Base-by-base conservation (phyloP, 2,888 invertebrate species). In the Hypercompe scribonia region DNA sequence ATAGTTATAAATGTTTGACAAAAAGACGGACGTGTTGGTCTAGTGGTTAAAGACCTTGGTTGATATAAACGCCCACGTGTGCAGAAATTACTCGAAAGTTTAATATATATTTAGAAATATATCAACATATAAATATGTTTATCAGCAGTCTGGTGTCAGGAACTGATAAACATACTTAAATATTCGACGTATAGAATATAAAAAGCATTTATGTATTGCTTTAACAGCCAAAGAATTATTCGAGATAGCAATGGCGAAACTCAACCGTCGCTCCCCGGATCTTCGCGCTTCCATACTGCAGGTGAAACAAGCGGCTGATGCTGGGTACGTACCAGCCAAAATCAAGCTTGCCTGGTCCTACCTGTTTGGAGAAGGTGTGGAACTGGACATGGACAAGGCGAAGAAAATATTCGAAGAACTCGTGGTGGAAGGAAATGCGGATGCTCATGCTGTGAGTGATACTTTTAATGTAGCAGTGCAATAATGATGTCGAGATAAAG, bases 331-430 rank as follows among this genome's bases (percentile, higher is more conserved):
- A 0, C 97, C 97, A 68, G 98, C 99, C 0, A 97, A 97, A 90
- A 98, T 98, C 76, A 96, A 98, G 89, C 92, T 99, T 10, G 99
- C 99, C 0, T 99, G 99, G 98, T 98, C 98, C 0, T 96, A 98
- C 84, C 92, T 99, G 11, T 97, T 99, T 85, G 99, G 99, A 0
- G 98, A 96, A 87, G 98, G 97, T 76, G 94, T 98, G 24, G 96
- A 97, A 63, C 97, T 98, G 84, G 97, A 99, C 90, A 95, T 99
- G 75, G 95, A 97, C 15, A 96, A 96, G 72, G 99, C 99, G 0
- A 96, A 96, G 84, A 93, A 96, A 65, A 97, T 97, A 80, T 99
- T 99, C 88, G 96, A 97, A 76, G 96, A 97, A 83, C 94, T 99
- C 58, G 97, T 97, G 0, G 96, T 96, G 15, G 94, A 96, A 54